A percentile compares a stretch with the other conserved stretches of the same genome.
These are phyloP conservation scores for Botia almorhae DNA, from an alignment of 2,797 vertebrate genomes.

Conservation along the genomic window DNA sequence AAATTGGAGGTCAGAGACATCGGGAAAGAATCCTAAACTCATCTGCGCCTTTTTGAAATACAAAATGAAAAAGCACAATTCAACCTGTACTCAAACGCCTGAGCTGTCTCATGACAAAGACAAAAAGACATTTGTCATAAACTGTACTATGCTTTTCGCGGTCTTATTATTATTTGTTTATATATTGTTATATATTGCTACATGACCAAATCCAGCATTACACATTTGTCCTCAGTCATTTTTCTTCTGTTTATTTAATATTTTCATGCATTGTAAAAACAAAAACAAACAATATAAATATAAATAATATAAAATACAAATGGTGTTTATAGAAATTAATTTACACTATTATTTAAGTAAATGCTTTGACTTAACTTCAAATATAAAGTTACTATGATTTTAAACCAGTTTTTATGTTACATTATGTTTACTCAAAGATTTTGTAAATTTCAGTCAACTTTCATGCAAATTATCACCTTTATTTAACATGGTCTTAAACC, in stretches of 20 bases:
- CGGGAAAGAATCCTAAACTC: conserved; percentile 7
- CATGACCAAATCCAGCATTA: not conserved
- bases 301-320: too few relatives aligned
- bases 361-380: too few relatives aligned
- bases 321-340: too few relatives aligned
- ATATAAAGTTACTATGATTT: too few relatives aligned
- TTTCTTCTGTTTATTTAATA: not conserved
- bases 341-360: too few relatives aligned
- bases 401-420: too few relatives aligned
- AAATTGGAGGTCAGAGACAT: conserved; percentile 41
- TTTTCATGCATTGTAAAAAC: too few relatives aligned
- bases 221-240: not conserved
- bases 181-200: too few relatives aligned
- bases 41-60: conserved; percentile 20
- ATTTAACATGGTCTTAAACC: too few relatives aligned
- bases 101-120: conserved; percentile 8
- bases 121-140: conserved; percentile 18
- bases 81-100: not conserved
- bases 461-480: too few relatives aligned
- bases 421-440: too few relatives aligned
- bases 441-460: too few relatives aligned
- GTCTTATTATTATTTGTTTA: not conserved
- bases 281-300: not conserved
- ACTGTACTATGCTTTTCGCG: not conserved
- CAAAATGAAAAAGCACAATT: conserved; percentile 12